These are phyloP conservation scores for Galemys pyrenaicus DNA, from an alignment of 2,113 vertebrate genomes.

Conservation along the genomic window DNA sequence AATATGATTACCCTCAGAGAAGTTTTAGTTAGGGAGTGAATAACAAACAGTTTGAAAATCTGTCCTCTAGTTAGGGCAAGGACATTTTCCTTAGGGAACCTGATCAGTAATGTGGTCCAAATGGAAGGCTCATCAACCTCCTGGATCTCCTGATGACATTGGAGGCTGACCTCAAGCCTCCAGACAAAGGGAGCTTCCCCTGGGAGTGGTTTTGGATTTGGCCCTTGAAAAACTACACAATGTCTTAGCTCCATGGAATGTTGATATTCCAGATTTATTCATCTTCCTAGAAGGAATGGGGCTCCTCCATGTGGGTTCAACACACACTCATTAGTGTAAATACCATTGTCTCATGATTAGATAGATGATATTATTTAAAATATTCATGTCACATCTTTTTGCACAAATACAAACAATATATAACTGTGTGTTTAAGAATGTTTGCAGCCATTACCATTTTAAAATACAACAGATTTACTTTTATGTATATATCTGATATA, in stretches of 20 bases:
- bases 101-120: too few relatives aligned
- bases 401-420: background rate
- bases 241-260: background rate
- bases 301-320: background rate
- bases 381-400: background rate
- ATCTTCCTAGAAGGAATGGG: background rate
- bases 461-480: background rate
- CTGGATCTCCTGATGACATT: too few relatives aligned
- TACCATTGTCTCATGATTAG: background rate
- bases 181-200: too few relatives aligned
- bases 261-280: background rate
- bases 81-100: too few relatives aligned
- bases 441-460: background rate
- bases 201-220: too few relatives aligned
- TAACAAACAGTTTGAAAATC: too few relatives aligned
- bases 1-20: too few relatives aligned
- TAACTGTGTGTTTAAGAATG: background rate
- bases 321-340: background rate
- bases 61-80: too few relatives aligned
- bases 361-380: background rate
- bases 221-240: background rate
- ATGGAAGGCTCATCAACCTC: too few relatives aligned
- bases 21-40: too few relatives aligned
- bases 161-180: too few relatives aligned
- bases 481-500: too few relatives aligned